A percentile compares a stretch with the other conserved stretches of the same genome.
phyloP scores from a whole-genome alignment of 2,888 invertebrate genomes.

The Hofmannophila pseudospretella region DNA sequence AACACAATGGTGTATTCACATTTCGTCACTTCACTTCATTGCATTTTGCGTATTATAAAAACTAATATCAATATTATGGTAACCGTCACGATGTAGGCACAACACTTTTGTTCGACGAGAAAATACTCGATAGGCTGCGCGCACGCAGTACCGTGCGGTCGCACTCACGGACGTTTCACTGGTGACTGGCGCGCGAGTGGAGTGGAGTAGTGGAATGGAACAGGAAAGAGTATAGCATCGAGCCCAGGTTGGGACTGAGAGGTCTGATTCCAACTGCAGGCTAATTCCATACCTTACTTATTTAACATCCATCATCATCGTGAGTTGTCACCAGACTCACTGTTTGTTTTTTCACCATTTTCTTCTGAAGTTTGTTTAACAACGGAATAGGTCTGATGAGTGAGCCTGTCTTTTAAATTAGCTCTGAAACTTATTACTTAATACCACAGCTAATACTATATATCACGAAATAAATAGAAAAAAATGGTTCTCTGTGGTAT shows the following conservation, averaged over 20 bases:
- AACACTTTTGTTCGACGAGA: slow-evolving; percentile 38
- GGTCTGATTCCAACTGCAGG: slow-evolving; percentile 4
- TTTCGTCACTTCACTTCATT: slow-evolving; percentile 50
- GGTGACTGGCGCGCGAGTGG: slow-evolving; percentile 53
- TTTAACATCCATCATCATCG: neutral
- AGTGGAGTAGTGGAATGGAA: too few species aligned
- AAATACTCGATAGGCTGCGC: slow-evolving; percentile 27
- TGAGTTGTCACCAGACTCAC: neutral
- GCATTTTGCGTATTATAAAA: slow-evolving; percentile 9
- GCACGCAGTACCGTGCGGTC: slow-evolving; percentile 37
- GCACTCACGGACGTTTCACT: slow-evolving; percentile 39
- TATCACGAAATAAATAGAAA: too few species aligned
- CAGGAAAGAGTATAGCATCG: slow-evolving; percentile 24
- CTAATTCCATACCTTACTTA: slow-evolving; percentile 7
- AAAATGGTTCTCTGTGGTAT: too few species aligned
- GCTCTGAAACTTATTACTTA: too few species aligned
- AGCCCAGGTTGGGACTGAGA: slow-evolving; percentile 35
- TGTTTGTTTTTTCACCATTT: neutral
- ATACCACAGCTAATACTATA: too few species aligned
- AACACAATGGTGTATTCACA: slow-evolving; percentile 45
- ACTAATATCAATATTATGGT: slow-evolving; percentile 33
- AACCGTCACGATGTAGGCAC: slow-evolving; percentile 39
- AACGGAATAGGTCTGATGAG: too few species aligned
- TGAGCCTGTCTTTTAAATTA: too few species aligned
- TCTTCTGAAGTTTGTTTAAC: too few species aligned